Percentiles rank a stretch among this genome's conserved stretches.
phyloP scores from a whole-genome alignment of 1,140 invertebrate species.

The Andrena cerasifolii region DNA sequence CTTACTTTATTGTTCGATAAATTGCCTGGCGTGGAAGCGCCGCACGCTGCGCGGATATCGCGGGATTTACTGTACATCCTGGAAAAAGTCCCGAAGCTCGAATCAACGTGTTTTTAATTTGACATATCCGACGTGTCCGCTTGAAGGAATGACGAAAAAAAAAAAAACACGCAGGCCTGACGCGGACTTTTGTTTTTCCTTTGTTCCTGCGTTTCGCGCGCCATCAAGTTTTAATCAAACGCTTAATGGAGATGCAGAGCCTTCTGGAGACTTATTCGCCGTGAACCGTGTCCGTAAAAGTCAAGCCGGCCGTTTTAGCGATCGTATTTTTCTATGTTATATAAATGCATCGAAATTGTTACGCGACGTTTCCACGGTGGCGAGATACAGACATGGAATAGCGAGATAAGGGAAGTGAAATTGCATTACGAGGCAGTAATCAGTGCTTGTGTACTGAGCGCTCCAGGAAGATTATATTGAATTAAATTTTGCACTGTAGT shows the following conservation, averaged over 20 bases:
- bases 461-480: neutral
- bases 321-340: too few relatives aligned
- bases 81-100: neutral
- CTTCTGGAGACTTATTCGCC: neutral
- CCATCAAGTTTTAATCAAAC: neutral
- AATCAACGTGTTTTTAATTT: conserved; percentile 6
- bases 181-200: neutral
- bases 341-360: neutral
- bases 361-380: neutral
- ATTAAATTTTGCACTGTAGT: neutral
- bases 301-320: neutral
- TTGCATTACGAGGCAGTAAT: neutral
- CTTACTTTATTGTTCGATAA: conserved; percentile 43
- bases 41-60: conserved; percentile 5
- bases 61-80: conserved; percentile 24
- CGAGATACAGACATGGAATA: neutral
- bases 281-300: neutral
- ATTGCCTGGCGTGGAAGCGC: conserved; percentile 23
- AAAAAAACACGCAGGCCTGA: neutral
- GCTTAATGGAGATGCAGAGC: neutral
- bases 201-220: neutral
- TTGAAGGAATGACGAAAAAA: neutral
- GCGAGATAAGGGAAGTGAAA: neutral
- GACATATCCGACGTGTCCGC: neutral
- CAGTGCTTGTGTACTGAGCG: neutral